These are phyloP conservation scores for Galago senegalensis DNA, from an alignment of 2,797 vertebrate genomes.

Conservation along the genomic window DNA sequence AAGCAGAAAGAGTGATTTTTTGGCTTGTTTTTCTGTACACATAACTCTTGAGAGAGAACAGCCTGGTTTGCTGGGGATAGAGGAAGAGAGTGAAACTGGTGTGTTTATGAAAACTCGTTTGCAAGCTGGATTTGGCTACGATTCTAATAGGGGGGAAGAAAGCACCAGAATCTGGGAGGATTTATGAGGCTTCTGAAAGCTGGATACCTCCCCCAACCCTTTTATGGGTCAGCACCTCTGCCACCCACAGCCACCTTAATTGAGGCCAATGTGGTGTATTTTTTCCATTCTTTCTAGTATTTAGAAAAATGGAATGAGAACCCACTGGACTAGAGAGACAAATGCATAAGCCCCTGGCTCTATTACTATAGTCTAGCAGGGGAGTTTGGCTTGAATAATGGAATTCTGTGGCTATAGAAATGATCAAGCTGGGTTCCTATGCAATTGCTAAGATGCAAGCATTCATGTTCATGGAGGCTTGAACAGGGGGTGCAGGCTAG, in stretches of 20 bases:
- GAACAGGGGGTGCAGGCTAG: not conserved
- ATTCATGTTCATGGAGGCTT: not conserved
- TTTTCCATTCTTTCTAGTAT: not conserved
- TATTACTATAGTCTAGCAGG: not conserved
- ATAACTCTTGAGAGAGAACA: not conserved
- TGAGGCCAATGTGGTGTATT: not conserved
- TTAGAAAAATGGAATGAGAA: not conserved
- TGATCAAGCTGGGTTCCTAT: not conserved
- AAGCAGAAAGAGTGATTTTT: conserved; percentile 18
- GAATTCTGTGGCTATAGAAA: not conserved
- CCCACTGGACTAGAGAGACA: not conserved
- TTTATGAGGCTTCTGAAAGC: conserved; percentile 34
- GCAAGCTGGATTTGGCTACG: not conserved
- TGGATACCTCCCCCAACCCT: not conserved
- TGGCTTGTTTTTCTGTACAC: not conserved
- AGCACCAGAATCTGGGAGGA: not conserved
- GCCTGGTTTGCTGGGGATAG: not conserved
- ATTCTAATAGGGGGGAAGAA: not conserved
- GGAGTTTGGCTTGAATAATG: not conserved
- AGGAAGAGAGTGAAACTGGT: not conserved
- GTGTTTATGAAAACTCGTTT: conserved; percentile 42
- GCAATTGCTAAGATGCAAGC: not conserved
- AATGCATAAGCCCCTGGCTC: not conserved
- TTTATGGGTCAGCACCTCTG: not conserved
- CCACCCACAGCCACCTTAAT: not conserved